Evolutionary conservation across 1,140 invertebrate genomes (phyloP), one percentile per base, ranked within the genome.

Genomic region (Lordiphosa collinella): DNA sequence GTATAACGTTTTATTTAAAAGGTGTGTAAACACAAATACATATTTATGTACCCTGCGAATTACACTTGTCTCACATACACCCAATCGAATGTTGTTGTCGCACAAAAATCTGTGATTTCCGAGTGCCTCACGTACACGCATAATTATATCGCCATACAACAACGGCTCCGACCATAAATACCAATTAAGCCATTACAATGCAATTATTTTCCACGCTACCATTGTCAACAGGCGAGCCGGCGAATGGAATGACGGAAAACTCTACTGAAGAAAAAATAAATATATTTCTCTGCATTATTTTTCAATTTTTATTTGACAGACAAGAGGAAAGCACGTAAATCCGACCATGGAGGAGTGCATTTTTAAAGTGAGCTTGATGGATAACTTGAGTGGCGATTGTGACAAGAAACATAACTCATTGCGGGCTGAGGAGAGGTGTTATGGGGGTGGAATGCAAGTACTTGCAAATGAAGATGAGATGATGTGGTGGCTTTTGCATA

Each of bases 151-250:
- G 36, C 10, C 37, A 18, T 35, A 50, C 57, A 18, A 13, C 46
- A 70, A 32, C 29, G 44, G 31, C 46, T 50, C 43, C 40, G 58
- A 56, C 47, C 67, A 60, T 84, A 82, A 76, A 68, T 82, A 84
- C 72, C 76, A 82, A 82, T 82, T 82, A 82, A 78, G 71, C 66
- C 58, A 82, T 82, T 82, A 82, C 76, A 68, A 35, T 53, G 71
- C 62, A 72, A 58, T 76, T 76, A 63, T 70, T 75, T 74, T 64
- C 29, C 57, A 53, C 31, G 44, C 49, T 56, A 34, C 38, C 47
- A 50, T 50, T 59, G 53, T 62, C 58, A 68, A 63, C 67, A 61
- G 31, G 25, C 51, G 41, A 50, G 57, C 46, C 36, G 50, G 37
- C 22, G 22, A 25, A 25, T 56, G 14, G 40, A 32, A 22, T 43